Conservation (phyloP, 2,888 invertebrate species). For the Dione vanillae region DNA sequence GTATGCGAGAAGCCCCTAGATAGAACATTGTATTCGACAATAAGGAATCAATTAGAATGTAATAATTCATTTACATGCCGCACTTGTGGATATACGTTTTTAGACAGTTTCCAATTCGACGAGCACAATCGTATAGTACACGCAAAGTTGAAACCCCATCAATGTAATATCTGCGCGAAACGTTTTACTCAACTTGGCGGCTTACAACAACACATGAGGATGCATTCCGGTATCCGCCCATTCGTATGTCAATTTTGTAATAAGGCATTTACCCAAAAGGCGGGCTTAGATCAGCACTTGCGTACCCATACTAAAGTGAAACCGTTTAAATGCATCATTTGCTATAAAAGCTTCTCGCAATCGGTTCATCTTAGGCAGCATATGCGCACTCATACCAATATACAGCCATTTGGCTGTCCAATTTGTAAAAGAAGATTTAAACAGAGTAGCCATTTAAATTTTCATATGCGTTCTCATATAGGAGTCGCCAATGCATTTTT, state of each 20-base stretch:
- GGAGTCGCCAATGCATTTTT: slow-evolving; percentile 56
- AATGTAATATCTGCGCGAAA: slow-evolving; percentile 73
- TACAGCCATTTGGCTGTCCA: slow-evolving; percentile 77
- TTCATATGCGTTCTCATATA: slow-evolving; percentile 76
- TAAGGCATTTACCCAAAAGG: slow-evolving; percentile 79
- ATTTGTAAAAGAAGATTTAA: slow-evolving; percentile 74
- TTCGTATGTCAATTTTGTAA: slow-evolving; percentile 74
- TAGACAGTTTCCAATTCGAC: slow-evolving; percentile 64
- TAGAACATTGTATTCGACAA: slow-evolving; percentile 57
- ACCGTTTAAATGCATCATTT: slow-evolving; percentile 77
- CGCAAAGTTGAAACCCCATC: slow-evolving; percentile 73
- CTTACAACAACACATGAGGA: slow-evolving; percentile 77
- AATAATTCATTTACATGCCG: slow-evolving; percentile 64
- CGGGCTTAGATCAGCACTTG: slow-evolving; percentile 77
- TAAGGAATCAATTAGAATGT: slow-evolving; percentile 54
- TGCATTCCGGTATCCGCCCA: slow-evolving; percentile 76
- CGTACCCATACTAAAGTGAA: slow-evolving; percentile 79
- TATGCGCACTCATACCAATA: slow-evolving; percentile 80
- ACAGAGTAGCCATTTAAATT: slow-evolving; percentile 79
- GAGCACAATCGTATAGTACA: slow-evolving; percentile 72
- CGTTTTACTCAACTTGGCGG: slow-evolving; percentile 79
- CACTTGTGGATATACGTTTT: slow-evolving; percentile 66
- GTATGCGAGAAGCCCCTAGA: slow-evolving; percentile 79
- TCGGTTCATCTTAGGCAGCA: slow-evolving; percentile 79
- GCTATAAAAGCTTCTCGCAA: slow-evolving; percentile 76